These are phyloP conservation scores for Nerophis lumbriciformis DNA, from an alignment of 2,113 vertebrate species.

Conservation along the genomic window DNA sequence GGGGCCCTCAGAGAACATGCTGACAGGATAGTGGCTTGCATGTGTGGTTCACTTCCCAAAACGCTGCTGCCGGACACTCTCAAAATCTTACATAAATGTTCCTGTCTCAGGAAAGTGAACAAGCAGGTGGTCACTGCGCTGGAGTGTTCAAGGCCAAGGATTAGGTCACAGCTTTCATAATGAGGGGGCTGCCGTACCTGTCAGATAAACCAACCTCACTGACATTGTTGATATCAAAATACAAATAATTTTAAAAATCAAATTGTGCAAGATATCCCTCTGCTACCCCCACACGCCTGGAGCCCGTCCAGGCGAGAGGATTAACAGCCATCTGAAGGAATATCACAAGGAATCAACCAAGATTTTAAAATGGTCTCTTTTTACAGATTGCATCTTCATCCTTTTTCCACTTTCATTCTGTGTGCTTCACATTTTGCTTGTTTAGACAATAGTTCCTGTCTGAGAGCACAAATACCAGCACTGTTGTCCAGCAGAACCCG, in stretches of 20 bases:
- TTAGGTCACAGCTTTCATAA: constrained; percentile 23
- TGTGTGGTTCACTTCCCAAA: constrained; percentile 24
- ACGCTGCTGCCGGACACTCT: constrained; percentile 26
- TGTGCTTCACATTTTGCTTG: background rate
- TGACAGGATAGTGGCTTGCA: constrained; percentile 41
- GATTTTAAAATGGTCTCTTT: background rate
- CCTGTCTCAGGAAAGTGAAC: constrained; percentile 24
- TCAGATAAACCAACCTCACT: constrained; percentile 9
- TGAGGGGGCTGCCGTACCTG: background rate
- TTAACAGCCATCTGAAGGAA: constrained; percentile 41
- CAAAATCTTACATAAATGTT: constrained; percentile 47
- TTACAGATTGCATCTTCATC: background rate
- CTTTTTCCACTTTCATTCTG: background rate
- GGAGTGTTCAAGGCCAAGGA: constrained; percentile 9
- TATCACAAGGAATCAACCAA: constrained; percentile 29
- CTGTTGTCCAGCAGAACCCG: constrained; percentile 6
- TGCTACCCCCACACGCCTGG: constrained; percentile 36
- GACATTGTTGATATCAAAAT: constrained; percentile 35
- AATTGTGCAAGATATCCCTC: constrained; percentile 48
- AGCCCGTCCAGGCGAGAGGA: constrained; percentile 35
- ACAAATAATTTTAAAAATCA: constrained; percentile 15
- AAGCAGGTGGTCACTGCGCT: constrained; percentile 18
- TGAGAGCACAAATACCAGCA: constrained; percentile 5
- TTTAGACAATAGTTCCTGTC: constrained; percentile 17
- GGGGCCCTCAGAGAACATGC: constrained; percentile 45